Percentiles rank a stretch among this genome's conserved stretches.
These are phyloP conservation scores for Scophthalmus maximus DNA, from an alignment of 2,113 vertebrate species.

Conservation along the genomic window DNA sequence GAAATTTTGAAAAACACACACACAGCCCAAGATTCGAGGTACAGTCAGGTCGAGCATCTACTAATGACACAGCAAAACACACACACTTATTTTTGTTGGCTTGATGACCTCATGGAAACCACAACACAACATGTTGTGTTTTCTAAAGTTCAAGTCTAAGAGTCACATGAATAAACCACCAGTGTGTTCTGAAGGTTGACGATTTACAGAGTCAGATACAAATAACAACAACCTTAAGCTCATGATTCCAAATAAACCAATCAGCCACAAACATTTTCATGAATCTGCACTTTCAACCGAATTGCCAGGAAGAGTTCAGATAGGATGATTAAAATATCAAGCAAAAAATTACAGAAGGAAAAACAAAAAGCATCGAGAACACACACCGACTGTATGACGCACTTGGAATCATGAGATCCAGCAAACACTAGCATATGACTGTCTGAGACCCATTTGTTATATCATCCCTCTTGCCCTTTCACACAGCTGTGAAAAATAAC, in stretches of 20 bases:
- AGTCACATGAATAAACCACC: slow-evolving; percentile 50
- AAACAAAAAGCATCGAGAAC: not conserved
- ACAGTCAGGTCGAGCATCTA: not conserved
- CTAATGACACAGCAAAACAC: slow-evolving; percentile 34
- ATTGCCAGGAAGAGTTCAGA: not conserved
- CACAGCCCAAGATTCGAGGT: too few species aligned
- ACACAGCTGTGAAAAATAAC: slow-evolving; percentile 27
- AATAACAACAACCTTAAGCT: slow-evolving; percentile 6
- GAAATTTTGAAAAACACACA: too few species aligned
- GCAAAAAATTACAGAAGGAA: slow-evolving; percentile 1
- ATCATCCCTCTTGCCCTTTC: not conserved
- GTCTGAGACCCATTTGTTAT: slow-evolving; percentile 15
- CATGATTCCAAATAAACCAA: not conserved
- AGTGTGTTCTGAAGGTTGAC: slow-evolving; percentile 3
- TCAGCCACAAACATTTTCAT: not conserved
- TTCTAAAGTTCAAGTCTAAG: slow-evolving; percentile 28
- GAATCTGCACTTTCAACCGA: not conserved
- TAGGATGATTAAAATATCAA: not conserved
- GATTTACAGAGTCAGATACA: slow-evolving; percentile 10
- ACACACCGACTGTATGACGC: slow-evolving; percentile 20
- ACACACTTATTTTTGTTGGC: slow-evolving; percentile 27
- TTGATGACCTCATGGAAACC: slow-evolving; percentile 31
- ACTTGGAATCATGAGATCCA: slow-evolving; percentile 37
- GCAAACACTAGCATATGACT: slow-evolving; percentile 37
- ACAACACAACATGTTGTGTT: slow-evolving; percentile 45